A percentile compares a stretch with the other conserved stretches of the same genome.
Conservation (phyloP, 1,140 invertebrate genomes). For the Caenorhabditis brenneri region DNA sequence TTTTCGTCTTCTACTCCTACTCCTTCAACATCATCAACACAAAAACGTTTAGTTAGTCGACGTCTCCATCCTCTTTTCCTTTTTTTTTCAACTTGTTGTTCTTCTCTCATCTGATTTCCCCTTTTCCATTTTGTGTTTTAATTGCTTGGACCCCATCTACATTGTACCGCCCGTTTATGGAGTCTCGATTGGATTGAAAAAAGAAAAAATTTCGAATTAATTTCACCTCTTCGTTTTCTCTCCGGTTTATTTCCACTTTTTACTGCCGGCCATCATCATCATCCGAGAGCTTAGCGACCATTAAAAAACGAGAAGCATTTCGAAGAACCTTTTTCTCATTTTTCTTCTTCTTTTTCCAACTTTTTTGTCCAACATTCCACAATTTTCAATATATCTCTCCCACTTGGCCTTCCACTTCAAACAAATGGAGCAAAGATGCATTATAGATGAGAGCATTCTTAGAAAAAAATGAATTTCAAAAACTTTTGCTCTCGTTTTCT, state of each 20-base stretch:
- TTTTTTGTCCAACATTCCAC: not conserved
- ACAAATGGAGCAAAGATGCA: constrained; percentile 26
- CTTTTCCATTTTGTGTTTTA: not conserved
- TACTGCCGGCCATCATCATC: not conserved
- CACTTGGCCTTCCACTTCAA: not conserved
- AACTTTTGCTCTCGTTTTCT: not conserved
- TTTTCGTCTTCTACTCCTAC: not conserved
- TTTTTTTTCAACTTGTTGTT: constrained; percentile 37
- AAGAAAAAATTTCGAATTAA: not conserved
- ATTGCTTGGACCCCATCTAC: not conserved
- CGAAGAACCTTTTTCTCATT: too few species aligned
- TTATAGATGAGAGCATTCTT: not conserved
- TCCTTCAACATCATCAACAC: constrained; percentile 25
- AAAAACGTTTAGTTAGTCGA: constrained; percentile 24
- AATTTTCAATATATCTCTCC: not conserved
- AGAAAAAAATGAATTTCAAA: not conserved
- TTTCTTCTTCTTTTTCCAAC: not conserved
- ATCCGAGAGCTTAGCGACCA: not conserved
- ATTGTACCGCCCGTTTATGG: not conserved
- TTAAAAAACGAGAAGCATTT: not conserved
- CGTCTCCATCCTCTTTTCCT: not conserved
- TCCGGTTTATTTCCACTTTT: not conserved
- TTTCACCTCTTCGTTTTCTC: not conserved
- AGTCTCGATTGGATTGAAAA: not conserved
- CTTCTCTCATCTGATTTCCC: constrained; percentile 4